phyloP scores from a whole-genome alignment of 2,888 invertebrate species.

The Electrophaes corylata region DNA sequence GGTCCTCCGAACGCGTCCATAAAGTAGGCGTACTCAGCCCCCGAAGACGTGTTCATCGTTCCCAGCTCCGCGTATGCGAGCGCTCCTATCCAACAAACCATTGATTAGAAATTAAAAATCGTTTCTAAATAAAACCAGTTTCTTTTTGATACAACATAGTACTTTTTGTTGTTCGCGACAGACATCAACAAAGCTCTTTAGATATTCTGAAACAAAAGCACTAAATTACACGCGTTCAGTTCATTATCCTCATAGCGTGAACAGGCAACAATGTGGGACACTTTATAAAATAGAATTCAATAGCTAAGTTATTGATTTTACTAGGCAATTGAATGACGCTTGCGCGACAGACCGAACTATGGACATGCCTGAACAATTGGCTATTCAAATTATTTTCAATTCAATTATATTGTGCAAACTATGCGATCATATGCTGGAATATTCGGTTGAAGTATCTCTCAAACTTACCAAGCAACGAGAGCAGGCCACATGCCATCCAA shows the following conservation, averaged over 20 bases:
- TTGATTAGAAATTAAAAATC: conserved; percentile 25
- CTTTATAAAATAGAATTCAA: conserved; percentile 38
- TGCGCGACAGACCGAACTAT: conserved; percentile 24
- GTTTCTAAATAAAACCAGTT: conserved; percentile 25
- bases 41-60: conserved; percentile 97
- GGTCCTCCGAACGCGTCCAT: conserved; percentile 97
- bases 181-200: conserved; percentile 31
- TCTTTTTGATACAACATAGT: conserved; percentile 28
- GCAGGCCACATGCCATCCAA: conserved; percentile 96
- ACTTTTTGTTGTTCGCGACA: conserved; percentile 31
- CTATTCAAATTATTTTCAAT: conserved; percentile 6
- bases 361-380: conserved; percentile 25
- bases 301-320: conserved; percentile 37
- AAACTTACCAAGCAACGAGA: conserved; percentile 93
- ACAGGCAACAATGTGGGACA: conserved; percentile 26
- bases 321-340: conserved; percentile 36
- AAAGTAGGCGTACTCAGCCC: conserved; percentile 97
- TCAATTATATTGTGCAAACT: conserved; percentile 13
- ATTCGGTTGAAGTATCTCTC: background rate
- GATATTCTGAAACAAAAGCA: conserved; percentile 35
- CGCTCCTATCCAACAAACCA: conserved; percentile 86
- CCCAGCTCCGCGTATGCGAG: conserved; percentile 97
- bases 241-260: conserved; percentile 17
- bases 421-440: background rate
- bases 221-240: conserved; percentile 28